Conservation (phyloP, 1,140 invertebrate genomes). For the Papilio dardanus region DNA sequence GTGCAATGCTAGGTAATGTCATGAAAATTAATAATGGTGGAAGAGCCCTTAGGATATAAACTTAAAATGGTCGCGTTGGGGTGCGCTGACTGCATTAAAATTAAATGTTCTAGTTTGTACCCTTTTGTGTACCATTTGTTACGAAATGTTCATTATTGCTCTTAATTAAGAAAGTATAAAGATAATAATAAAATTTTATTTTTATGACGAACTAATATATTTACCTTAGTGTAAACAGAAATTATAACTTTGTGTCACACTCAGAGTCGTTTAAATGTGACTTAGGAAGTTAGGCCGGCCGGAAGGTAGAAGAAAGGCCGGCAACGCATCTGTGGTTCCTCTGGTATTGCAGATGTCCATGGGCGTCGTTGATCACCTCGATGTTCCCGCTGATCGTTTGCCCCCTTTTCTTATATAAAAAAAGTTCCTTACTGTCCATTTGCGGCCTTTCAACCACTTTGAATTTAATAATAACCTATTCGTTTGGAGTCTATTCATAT, state of each 20-base stretch:
- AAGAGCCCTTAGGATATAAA: conserved; percentile 30
- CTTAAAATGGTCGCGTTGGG: conserved; percentile 19
- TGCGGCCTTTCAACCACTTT: too few relatives aligned
- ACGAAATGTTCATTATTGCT: conserved; percentile 3
- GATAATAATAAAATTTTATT: neutral
- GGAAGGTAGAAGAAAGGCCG: too few relatives aligned
- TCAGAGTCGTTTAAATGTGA: neutral
- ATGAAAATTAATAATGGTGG: conserved; percentile 38
- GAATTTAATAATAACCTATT: too few relatives aligned
- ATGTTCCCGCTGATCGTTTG: too few relatives aligned
- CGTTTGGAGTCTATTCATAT: too few relatives aligned
- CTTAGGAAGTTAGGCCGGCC: too few relatives aligned
- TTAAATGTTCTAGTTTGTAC: conserved; percentile 30
- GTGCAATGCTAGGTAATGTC: conserved; percentile 35
- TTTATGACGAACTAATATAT: neutral
- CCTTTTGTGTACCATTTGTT: conserved; percentile 26
- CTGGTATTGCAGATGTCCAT: too few relatives aligned
- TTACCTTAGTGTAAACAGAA: neutral
- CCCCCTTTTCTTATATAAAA: too few relatives aligned
- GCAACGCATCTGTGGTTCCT: too few relatives aligned
- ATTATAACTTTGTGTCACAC: neutral
- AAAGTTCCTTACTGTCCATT: too few relatives aligned
- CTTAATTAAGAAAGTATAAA: conserved; percentile 16
- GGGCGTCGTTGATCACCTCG: too few relatives aligned
- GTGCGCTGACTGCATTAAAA: conserved; percentile 22